Base-by-base conservation (phyloP, 1,140 invertebrate genomes). In the Nasonia giraulti region DNA sequence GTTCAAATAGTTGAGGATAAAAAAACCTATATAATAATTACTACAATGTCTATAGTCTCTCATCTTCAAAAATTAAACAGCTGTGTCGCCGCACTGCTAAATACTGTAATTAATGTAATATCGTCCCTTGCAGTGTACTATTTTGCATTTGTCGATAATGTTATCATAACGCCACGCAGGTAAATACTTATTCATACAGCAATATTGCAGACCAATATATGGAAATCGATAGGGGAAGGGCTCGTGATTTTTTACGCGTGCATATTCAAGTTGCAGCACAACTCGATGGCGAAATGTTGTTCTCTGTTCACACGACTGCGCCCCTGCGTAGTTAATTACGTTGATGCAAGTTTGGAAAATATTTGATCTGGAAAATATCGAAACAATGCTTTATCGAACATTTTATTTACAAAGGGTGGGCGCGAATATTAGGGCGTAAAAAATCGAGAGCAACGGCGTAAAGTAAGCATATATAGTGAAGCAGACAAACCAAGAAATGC, bases 181-280 rank as follows among this genome's bases (percentile, higher is more conserved):
- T 62, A 62, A 62, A 62, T 62, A 62, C 55, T 62, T 62, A 62
- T 62, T 62, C 55, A 62, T 62, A 62, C 55, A 62, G 55, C 55
- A 62, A 62, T 62, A 62, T n/a, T 62, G 55, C 55, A 62, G 55
- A 62, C 55, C 55, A 62, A 62, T 62, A n/a, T 62, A 62, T 20
- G 17, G n/a, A 62, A 62, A 62, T 20, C 55, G 55, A 62, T 37
- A 37, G 1, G 17, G 17, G 17, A 62, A n/a, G 14, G 55, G 55
- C 55, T n/a, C 55, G 55, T n/a, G 55, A 62, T 20, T 62, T 62
- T 62, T n/a, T n/a, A 62, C 55, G 20, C 55, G 55, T 5, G 17
- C 17, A 17, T 62, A 62, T 62, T 62, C 17, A 17, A 62, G 17
- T n/a, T n/a, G 17, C 55, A 20, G 17, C 14, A n/a, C 20, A 62